Percentiles rank a stretch among this genome's conserved stretches.
Conservation (phyloP, 1,140 invertebrate genomes). For the Ceratitis capitata region DNA sequence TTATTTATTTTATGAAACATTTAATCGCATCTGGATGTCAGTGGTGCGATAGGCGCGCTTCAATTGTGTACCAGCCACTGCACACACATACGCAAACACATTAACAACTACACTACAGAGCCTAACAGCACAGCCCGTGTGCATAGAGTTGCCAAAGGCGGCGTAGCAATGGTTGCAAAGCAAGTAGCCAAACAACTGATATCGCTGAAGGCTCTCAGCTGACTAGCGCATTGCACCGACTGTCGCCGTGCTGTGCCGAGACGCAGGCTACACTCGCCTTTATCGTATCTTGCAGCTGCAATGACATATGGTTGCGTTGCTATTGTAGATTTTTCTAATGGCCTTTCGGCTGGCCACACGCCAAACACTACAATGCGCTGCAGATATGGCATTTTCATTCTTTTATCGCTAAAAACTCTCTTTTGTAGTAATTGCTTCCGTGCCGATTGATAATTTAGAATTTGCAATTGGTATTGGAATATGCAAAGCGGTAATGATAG, state of each 20-base stretch:
- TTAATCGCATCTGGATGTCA: conserved; percentile 15
- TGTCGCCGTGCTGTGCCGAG: not conserved
- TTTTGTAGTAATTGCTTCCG: conserved; percentile 14
- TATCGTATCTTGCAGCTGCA: not conserved
- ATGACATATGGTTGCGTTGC: not conserved
- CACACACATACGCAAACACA: not conserved
- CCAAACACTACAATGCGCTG: not conserved
- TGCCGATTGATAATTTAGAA: conserved; percentile 25
- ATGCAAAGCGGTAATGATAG: not conserved
- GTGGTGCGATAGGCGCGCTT: not conserved
- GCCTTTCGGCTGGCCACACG: not conserved
- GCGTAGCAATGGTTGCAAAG: not conserved
- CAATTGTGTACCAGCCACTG: not conserved
- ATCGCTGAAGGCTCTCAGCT: conserved; percentile 7
- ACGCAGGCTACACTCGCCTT: not conserved
- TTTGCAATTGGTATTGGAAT: not conserved
- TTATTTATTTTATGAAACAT: conserved; percentile 21
- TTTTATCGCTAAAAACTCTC: not conserved
- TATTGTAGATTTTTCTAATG: not conserved
- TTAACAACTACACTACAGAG: not conserved
- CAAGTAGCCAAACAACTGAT: not conserved
- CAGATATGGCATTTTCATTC: not conserved
- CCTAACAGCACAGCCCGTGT: not conserved
- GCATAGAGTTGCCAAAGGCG: not conserved
- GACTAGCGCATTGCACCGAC: conserved; percentile 11